Base-by-base conservation (phyloP, 1,140 invertebrate genomes). In the Trichonephila clavipes region DNA sequence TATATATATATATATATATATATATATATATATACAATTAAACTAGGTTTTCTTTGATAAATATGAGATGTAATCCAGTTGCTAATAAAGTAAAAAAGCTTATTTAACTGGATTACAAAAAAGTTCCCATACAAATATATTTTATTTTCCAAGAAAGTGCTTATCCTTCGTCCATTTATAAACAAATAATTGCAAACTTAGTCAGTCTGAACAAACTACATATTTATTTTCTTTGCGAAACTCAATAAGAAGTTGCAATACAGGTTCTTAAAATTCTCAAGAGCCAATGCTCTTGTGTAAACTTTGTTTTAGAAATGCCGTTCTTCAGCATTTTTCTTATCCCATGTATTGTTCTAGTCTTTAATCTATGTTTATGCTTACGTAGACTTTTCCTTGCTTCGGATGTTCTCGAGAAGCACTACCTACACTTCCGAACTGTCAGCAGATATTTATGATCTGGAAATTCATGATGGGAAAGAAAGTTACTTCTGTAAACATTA, bases 361-460 rank as follows among this genome's bases (percentile, higher is more conserved):
- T 77, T 77, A 77, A 77, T 77, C 72, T 77, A 24, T 77, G 34
- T 77, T 77, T 28, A 4, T 14, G 69, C 72, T 77, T 28, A 77
- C 16, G 28, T 40, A 28, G 72, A 7, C 72, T 14, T 24, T 77
- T 77, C 28, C 0, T 28, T 40, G 14, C 72, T 4, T 1, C 0
- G 28, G 72, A 77, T 77, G 14, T 19, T 34, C 28, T 34, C 16
- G 2, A 24, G 1, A 1, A 28, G 66, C n/a, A 18, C 24, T 40
- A 16, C 72, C 18, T 77, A 14, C 72, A 77, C 14, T 77, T 77
- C 16, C 66, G 24, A 34, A 18, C 72, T 16, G 72, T 77, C 72
- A 77, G 72, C 72, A 77, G 72, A 34, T 77, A 77, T 77, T 77
- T 77, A 77, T 40, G 72, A 40, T 77, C 34, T 77, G 28, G 72